Evolutionary conservation across 2,888 invertebrate species (phyloP).

Genomic region (Cephonodes hylas): DNA sequence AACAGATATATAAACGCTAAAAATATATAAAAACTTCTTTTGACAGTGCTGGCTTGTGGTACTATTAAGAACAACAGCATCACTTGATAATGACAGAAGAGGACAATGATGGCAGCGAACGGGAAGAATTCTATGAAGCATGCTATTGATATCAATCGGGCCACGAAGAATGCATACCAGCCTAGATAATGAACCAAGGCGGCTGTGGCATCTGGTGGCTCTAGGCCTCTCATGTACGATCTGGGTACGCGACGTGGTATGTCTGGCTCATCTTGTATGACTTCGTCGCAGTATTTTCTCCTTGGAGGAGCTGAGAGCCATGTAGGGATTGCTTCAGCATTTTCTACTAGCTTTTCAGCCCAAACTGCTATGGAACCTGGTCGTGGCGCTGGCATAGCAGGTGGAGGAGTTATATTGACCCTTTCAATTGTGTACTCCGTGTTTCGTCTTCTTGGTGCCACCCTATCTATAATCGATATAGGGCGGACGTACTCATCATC

Average conservation of each 20-base stretch:
- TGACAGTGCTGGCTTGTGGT: constrained; percentile 80
- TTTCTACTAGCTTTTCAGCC: constrained; percentile 78
- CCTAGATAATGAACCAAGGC: constrained; percentile 86
- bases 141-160: constrained; percentile 85
- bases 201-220: constrained; percentile 88
- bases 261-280: constrained; percentile 63
- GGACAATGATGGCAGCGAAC: constrained; percentile 79
- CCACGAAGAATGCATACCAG: constrained; percentile 88
- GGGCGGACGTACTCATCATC: constrained; percentile 67
- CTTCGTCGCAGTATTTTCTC: constrained; percentile 57
- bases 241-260: constrained; percentile 66
- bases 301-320: constrained; percentile 76
- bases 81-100: constrained; percentile 83
- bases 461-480: constrained; percentile 63
- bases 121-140: constrained; percentile 86
- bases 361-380: constrained; percentile 65
- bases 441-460: constrained; percentile 55
- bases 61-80: constrained; percentile 85
- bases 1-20: constrained; percentile 88
- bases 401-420: constrained; percentile 76
- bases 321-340: constrained; percentile 77
- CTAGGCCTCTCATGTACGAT: constrained; percentile 83
- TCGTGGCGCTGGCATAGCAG: constrained; percentile 65
- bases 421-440: constrained; percentile 58
- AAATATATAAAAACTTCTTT: constrained; percentile 83